These are phyloP conservation scores for Cacatua alba DNA, from an alignment of 2,113 vertebrate species.

Conservation along the genomic window DNA sequence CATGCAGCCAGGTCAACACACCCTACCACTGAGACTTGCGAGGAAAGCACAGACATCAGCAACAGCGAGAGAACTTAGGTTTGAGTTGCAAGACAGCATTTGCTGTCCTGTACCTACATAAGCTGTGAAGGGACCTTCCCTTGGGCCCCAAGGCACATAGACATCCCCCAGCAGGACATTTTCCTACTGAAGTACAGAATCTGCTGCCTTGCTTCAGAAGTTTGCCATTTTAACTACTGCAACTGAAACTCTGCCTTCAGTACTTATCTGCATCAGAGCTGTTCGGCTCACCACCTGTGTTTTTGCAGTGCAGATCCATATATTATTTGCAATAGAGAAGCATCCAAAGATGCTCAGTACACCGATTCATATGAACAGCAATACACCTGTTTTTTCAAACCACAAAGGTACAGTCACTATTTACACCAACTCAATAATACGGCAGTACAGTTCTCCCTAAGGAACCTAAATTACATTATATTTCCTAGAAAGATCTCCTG, in stretches of 20 bases:
- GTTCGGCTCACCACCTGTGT: neutral
- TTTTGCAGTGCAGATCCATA: neutral
- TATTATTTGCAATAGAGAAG: neutral
- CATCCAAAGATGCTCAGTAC: neutral
- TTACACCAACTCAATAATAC: neutral
- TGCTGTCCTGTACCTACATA: accelerated
- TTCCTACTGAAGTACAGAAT: neutral
- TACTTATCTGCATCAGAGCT: neutral
- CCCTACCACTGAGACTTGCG: neutral
- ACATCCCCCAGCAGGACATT: neutral
- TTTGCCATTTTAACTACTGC: neutral
- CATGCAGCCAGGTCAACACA: neutral
- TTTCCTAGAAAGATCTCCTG: neutral
- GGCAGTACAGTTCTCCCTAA: neutral
- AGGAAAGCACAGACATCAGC: neutral
- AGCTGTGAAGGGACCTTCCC: neutral
- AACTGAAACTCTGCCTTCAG: neutral
- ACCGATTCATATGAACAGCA: neutral
- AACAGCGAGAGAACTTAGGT: neutral
- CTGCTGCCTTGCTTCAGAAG: neutral
- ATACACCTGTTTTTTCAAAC: neutral
- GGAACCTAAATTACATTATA: neutral
- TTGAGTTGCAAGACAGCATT: neutral
- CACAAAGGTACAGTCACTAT: neutral
- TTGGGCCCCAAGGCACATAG: neutral